These are phyloP conservation scores for Eucera pruinosa DNA, from an alignment of 2,888 invertebrate species.

Conservation along the genomic window DNA sequence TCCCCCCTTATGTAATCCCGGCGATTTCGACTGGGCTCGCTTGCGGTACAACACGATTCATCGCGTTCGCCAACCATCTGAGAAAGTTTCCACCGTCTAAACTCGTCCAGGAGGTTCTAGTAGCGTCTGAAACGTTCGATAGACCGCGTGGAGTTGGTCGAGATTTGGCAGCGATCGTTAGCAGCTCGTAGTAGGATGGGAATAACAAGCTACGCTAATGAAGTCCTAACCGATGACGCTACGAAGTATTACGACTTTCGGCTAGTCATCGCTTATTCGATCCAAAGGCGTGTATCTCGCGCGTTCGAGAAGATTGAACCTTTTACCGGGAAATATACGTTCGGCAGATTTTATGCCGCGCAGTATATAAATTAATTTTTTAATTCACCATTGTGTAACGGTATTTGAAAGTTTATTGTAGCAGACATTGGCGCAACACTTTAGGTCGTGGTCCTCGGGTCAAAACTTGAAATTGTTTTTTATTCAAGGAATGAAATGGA, in stretches of 20 bases:
- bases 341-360: too few species aligned
- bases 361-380: too few species aligned
- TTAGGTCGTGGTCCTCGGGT: too few species aligned
- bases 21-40: constrained; percentile 41
- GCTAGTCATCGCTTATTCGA: constrained; percentile 18
- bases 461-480: too few species aligned
- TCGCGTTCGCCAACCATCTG: neutral
- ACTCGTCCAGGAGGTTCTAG: neutral
- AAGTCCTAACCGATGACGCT: neutral
- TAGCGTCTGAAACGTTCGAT: constrained; percentile 7
- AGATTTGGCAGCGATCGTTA: neutral
- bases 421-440: too few species aligned
- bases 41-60: constrained; percentile 28
- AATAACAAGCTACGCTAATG: neutral
- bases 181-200: neutral
- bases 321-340: too few species aligned
- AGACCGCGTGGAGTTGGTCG: neutral
- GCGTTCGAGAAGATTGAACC: neutral
- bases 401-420: too few species aligned
- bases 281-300: neutral
- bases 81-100: constrained; percentile 34
- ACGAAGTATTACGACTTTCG: constrained; percentile 9
- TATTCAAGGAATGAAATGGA: too few species aligned
- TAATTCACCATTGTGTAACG: too few species aligned
- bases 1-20: constrained; percentile 62